Conservation (phyloP, 2,888 invertebrate species). For the Argyresthia albistria region DNA sequence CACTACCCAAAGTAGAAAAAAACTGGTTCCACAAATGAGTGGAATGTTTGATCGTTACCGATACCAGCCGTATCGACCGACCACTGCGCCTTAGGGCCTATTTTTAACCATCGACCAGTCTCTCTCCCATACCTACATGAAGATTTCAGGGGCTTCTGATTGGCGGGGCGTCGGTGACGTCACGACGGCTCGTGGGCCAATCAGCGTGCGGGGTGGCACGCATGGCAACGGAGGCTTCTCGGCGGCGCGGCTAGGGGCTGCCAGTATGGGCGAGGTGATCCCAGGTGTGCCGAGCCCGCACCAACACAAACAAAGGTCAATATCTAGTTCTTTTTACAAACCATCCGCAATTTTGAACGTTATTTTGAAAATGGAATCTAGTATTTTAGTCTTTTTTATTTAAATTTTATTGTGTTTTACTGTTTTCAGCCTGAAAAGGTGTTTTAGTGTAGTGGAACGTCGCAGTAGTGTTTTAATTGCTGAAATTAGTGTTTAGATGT, state of each 20-base stretch:
- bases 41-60: background rate
- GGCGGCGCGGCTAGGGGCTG: slow-evolving; percentile 4
- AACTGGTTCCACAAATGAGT: too few relatives aligned
- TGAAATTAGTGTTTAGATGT: background rate
- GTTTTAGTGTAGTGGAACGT: background rate
- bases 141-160: slow-evolving; percentile 47
- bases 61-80: background rate
- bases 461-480: background rate
- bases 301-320: slow-evolving; percentile 46
- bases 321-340: slow-evolving; percentile 18
- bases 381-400: background rate
- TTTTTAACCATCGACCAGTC: slow-evolving; percentile 60
- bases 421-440: background rate
- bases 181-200: slow-evolving; percentile 47
- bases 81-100: slow-evolving; percentile 29
- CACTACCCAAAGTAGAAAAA: too few relatives aligned
- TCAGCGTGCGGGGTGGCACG: slow-evolving; percentile 30
- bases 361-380: slow-evolving; percentile 18
- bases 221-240: slow-evolving; percentile 25
- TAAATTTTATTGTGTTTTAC: background rate
- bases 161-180: slow-evolving; percentile 51
- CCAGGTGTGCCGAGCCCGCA: slow-evolving; percentile 63
- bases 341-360: slow-evolving; percentile 27
- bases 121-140: slow-evolving; percentile 57
- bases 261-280: slow-evolving; percentile 62